Conservation (phyloP, 2,888 invertebrate genomes). For the Catocala fraxini region DNA sequence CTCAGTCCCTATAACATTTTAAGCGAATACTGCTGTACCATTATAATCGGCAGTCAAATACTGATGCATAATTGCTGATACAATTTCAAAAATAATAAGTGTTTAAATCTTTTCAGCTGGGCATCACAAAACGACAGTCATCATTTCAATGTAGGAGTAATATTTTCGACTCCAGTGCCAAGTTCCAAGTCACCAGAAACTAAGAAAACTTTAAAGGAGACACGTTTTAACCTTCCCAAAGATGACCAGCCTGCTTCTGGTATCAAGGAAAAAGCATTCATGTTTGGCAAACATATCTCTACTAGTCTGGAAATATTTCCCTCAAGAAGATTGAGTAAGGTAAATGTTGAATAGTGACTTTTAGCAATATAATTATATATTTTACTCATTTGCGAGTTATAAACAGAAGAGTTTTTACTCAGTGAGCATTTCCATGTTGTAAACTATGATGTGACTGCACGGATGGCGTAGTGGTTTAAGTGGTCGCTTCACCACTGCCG, state of each 20-base stretch:
- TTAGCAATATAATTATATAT: too few relatives aligned
- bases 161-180: constrained; percentile 93
- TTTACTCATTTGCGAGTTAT: too few relatives aligned
- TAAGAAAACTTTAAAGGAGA: constrained; percentile 85
- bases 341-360: constrained; percentile 36
- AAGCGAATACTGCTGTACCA: too few relatives aligned
- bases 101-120: constrained; percentile 72
- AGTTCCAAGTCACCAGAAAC: constrained; percentile 72
- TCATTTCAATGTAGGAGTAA: constrained; percentile 89
- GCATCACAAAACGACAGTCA: constrained; percentile 88
- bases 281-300: constrained; percentile 81
- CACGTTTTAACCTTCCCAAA: constrained; percentile 89
- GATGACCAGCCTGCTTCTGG: constrained; percentile 75
- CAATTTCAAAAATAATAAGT: too few relatives aligned
- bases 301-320: constrained; percentile 86
- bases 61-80: too few relatives aligned
- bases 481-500: too few relatives aligned
- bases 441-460: too few relatives aligned
- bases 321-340: constrained; percentile 80
- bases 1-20: too few relatives aligned
- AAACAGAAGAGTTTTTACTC: too few relatives aligned
- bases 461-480: too few relatives aligned
- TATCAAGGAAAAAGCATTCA: constrained; percentile 75
- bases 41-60: too few relatives aligned
- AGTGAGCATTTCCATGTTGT: too few relatives aligned